Conservation (phyloP, 2,888 invertebrate genomes). For the Polietes domitor region DNA sequence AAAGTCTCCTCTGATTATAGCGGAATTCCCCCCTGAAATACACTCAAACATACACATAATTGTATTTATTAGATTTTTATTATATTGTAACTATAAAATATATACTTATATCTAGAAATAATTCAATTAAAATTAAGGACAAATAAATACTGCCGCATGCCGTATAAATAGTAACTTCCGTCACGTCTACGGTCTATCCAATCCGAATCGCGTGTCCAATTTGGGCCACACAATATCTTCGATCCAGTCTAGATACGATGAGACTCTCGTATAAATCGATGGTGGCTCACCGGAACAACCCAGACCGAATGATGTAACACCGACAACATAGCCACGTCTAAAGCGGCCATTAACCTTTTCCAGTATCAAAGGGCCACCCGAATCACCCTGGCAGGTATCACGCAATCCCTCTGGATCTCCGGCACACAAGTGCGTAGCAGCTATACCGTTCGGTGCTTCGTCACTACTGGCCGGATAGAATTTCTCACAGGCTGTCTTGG, state of each 20-base stretch:
- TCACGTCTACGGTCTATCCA: too few species aligned
- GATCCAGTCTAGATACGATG: slow-evolving; percentile 75
- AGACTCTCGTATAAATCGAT: slow-evolving; percentile 74
- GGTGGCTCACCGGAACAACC: slow-evolving; percentile 75
- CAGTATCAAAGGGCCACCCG: slow-evolving; percentile 69
- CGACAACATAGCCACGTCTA: slow-evolving; percentile 63
- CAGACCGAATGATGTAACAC: slow-evolving; percentile 71
- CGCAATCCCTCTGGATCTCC: slow-evolving; percentile 63
- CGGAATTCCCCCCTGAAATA: too few species aligned
- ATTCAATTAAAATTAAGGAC: slow-evolving; percentile 16
- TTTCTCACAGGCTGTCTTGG: slow-evolving; percentile 57
- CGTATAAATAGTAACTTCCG: too few species aligned
- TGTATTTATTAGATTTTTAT: background rate
- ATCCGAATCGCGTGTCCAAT: slow-evolving; percentile 46
- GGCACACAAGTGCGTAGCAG: slow-evolving; percentile 67
- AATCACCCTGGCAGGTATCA: slow-evolving; percentile 69
- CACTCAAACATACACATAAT: too few species aligned
- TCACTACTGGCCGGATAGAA: slow-evolving; percentile 52
- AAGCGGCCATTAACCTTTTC: slow-evolving; percentile 45
- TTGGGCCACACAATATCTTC: slow-evolving; percentile 74
- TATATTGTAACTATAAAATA: background rate
- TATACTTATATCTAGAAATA: background rate
- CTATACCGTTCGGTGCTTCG: slow-evolving; percentile 47
- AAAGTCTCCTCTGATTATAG: too few species aligned
- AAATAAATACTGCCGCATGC: slow-evolving; percentile 8